Evolutionary conservation across 2,113 vertebrate species (phyloP).

Genomic region (Rhodinocichla rosea): DNA sequence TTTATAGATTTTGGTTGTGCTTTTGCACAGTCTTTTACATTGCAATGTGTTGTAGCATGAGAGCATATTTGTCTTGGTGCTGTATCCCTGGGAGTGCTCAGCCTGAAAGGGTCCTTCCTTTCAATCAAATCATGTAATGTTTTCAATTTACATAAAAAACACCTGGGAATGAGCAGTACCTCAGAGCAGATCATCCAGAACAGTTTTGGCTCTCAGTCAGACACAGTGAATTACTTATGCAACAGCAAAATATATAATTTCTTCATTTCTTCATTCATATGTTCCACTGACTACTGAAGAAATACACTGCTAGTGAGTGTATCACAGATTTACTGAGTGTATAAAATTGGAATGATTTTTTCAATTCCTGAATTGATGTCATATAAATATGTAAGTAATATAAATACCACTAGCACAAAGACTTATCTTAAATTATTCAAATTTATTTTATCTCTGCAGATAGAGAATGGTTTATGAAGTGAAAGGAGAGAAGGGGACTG

Average conservation of each 20-base stretch:
- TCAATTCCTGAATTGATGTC: neutral
- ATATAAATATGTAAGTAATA: neutral
- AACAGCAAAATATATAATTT: neutral
- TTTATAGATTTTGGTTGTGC: neutral
- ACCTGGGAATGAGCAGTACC: neutral
- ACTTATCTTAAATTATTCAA: neutral
- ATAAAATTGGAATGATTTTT: neutral
- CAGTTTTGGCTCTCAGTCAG: neutral
- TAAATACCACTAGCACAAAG: neutral
- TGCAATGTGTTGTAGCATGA: conserved; percentile 10
- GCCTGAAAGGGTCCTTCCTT: conserved; percentile 21
- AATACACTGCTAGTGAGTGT: neutral
- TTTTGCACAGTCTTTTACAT: conserved; percentile 9
- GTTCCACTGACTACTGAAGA: neutral
- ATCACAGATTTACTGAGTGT: neutral
- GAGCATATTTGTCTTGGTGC: conserved; percentile 19
- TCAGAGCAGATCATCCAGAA: conserved; percentile 6
- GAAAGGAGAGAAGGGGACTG: neutral
- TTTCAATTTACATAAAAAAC: neutral
- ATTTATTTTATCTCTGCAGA: neutral
- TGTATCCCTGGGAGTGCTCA: neutral
- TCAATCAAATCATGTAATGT: neutral
- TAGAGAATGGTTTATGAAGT: neutral
- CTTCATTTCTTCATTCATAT: neutral
- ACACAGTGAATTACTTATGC: neutral